phyloP scores from a whole-genome alignment of 2,888 invertebrate genomes.

The Acanthococcus lagerstroemiae region DNA sequence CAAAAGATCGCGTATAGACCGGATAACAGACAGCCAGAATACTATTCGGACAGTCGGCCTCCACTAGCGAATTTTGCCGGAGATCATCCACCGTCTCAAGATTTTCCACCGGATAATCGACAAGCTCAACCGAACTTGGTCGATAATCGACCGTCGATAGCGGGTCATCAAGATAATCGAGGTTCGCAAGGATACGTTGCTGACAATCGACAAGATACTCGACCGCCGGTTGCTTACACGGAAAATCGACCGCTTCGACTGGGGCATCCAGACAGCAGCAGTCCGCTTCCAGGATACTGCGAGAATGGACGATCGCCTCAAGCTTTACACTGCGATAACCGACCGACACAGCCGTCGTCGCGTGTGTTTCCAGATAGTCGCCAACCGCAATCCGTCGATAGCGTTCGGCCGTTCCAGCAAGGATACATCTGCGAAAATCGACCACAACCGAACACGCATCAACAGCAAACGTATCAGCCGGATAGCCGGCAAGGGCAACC shows the following conservation, averaged over 20 bases:
- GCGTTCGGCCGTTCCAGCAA: no score
- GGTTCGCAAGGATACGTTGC: not conserved
- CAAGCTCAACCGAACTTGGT: not conserved
- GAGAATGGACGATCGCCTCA: not conserved
- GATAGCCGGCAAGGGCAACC: no score
- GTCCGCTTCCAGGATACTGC: not conserved
- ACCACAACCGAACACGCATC: no score
- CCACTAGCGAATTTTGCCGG: not conserved
- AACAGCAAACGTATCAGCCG: not conserved
- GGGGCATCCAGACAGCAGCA: not conserved
- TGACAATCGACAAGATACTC: not conserved
- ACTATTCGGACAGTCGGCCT: not conserved
- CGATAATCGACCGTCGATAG: no score
- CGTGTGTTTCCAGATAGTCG: no score
- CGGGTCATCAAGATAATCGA: no score
- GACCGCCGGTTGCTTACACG: not conserved
- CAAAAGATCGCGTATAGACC: no score
- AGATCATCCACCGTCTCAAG: not conserved
- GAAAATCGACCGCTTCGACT: not conserved
- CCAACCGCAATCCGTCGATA: no score
- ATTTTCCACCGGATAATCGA: conserved; percentile 5
- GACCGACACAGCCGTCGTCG: no score
- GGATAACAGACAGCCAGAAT: not conserved
- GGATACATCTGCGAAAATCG: no score
- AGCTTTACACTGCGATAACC: not conserved